Base-by-base conservation (phyloP, 2,888 invertebrate species). In the Macropis europaea region DNA sequence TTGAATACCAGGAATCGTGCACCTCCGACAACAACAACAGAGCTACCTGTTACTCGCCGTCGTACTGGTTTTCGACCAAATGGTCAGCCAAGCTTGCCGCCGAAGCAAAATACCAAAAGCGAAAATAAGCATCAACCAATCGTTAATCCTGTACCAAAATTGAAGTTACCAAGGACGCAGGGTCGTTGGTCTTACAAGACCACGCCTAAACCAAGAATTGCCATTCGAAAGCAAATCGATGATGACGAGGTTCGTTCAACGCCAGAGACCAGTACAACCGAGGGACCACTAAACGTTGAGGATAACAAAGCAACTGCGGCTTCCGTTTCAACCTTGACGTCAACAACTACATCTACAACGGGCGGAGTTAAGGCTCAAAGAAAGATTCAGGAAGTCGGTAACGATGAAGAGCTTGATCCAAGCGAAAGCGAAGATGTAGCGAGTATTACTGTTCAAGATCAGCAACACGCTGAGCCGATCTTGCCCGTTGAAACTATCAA, bases 101-200 rank as follows among this genome's bases (percentile, higher is more conserved):
- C 73, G n/a, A 89, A 89, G 56, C 74, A 82, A 11, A 73, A 9
- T 2, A 43, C 4, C 6, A 81, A 66, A 2, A 43, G 32, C 17
- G 89, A 86, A 54, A 80, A 38, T 17, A 85, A 69, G 61, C 77
- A 54, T 34, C 79, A 28, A n/a, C 42, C 66, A 3, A 63, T 71
- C 13, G 45, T 91, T 3, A 93, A 93, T 36, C 94, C 94, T 76
- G 90, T 95, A 66, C 95, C 95, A 86, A 95, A 96, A 90, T 94
- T 96, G 83, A 97, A 96, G 88, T 90, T 97, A 42, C 95, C 96
- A 85, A 92, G 96, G 45, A 92, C 96, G 11, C 95, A 95, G 48
- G 96, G 97, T 56, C 93, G 97, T 79, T 97, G 97, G 97, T 96
- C 96, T 83, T 97, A 97, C 90, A 97, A 96, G 90, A 96, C 97